Conservation (phyloP, 2,113 vertebrate species). For the Penelope pileata region DNA sequence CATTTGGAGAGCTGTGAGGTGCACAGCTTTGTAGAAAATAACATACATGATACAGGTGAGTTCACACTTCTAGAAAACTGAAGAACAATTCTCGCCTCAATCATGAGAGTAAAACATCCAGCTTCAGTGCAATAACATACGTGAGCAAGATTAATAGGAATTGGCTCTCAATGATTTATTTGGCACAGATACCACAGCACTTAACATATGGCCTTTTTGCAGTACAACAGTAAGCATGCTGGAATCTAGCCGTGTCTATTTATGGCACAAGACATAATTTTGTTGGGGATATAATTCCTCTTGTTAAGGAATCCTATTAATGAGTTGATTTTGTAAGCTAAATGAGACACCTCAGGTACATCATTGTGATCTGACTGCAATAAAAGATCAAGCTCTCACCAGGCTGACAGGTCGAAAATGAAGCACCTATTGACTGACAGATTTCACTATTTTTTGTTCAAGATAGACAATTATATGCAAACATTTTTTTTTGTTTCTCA, state of each 20-base stretch:
- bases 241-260: background rate
- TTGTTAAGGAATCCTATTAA: slow-evolving; percentile 5
- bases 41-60: background rate
- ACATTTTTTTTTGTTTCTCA: background rate
- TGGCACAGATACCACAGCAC: background rate
- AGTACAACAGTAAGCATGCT: background rate
- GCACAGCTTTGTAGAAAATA: slow-evolving; percentile 21
- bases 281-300: background rate
- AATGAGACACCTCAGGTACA: slow-evolving; percentile 10
- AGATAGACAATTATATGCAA: background rate
- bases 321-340: background rate
- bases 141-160: background rate
- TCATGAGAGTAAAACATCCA: background rate
- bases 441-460: slow-evolving; percentile 16
- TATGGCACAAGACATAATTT: background rate
- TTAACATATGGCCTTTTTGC: background rate
- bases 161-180: background rate
- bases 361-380: slow-evolving; percentile 8
- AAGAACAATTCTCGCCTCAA: background rate
- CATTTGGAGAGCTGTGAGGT: background rate
- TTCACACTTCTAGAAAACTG: slow-evolving; percentile 23
- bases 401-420: background rate
- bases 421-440: slow-evolving; percentile 4
- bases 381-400: slow-evolving; percentile 24
- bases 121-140: background rate